These are phyloP conservation scores for Neopelma chrysocephalum DNA, from an alignment of 2,797 vertebrate genomes.

Conservation along the genomic window DNA sequence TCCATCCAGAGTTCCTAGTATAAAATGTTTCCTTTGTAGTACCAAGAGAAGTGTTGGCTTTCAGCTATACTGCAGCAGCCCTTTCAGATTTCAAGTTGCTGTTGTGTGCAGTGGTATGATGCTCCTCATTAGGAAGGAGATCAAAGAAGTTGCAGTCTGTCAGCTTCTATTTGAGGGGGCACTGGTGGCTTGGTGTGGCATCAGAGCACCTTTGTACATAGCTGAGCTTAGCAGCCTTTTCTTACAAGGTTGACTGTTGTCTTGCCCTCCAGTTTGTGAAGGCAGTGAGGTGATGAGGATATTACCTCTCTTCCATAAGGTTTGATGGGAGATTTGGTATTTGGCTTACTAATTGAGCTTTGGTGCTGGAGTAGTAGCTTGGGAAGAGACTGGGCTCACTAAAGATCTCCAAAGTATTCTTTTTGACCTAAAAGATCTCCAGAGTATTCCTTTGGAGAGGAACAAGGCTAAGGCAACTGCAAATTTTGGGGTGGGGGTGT, in stretches of 20 bases:
- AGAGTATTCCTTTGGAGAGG: background rate
- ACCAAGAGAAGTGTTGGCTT: background rate
- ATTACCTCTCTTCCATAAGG: background rate
- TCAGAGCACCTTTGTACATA: background rate
- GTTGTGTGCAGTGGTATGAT: background rate
- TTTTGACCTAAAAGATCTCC: background rate
- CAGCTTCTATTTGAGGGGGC: background rate
- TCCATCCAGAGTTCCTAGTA: background rate
- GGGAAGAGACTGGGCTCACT: background rate
- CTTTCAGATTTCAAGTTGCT: background rate
- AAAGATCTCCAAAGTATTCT: background rate
- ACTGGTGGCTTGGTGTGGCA: background rate
- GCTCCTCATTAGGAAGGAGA: background rate
- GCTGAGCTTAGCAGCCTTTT: background rate
- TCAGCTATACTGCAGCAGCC: background rate
- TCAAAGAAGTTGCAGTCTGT: background rate
- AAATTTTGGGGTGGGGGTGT: accelerated
- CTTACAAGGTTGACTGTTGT: background rate
- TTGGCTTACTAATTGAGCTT: background rate
- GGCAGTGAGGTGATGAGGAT: background rate
- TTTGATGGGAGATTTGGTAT: background rate
- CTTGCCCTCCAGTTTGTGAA: background rate
- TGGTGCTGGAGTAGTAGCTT: background rate
- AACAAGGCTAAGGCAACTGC: background rate
- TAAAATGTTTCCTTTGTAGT: background rate